Percentiles rank a stretch among this genome's conserved stretches.
phyloP scores from a whole-genome alignment of 2,888 invertebrate genomes.

The Pardosa pseudoannulata region DNA sequence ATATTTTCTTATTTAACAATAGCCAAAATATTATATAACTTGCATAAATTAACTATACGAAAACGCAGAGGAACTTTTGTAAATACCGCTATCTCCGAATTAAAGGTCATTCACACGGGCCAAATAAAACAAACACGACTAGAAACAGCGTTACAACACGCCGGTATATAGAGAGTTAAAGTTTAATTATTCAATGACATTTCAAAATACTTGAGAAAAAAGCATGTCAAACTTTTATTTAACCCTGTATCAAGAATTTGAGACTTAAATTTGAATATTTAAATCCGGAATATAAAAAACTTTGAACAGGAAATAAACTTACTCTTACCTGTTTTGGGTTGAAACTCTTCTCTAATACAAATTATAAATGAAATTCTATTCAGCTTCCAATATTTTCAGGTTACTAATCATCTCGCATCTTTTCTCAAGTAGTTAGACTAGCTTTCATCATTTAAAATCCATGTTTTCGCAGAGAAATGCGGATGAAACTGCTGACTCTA shows the following conservation, averaged over 20 bases:
- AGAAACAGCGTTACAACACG: constrained; percentile 25
- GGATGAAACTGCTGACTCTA: constrained; percentile 39
- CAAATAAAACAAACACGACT: constrained; percentile 50
- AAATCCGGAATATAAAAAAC: background rate
- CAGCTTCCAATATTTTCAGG: constrained; percentile 5
- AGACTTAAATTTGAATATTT: background rate
- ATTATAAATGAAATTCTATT: constrained; percentile 61
- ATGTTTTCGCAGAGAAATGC: constrained; percentile 46
- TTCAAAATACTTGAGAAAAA: background rate
- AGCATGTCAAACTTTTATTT: background rate
- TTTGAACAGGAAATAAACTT: constrained; percentile 45
- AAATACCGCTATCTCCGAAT: constrained; percentile 34
- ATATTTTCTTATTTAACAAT: no score
- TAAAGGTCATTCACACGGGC: constrained; percentile 63
- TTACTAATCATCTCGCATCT: background rate
- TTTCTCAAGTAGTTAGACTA: background rate
- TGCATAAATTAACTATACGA: background rate
- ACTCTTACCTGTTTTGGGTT: constrained; percentile 48
- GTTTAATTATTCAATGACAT: background rate
- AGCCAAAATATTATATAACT: no score
- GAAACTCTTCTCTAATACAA: constrained; percentile 4
- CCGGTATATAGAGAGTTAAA: constrained; percentile 30
- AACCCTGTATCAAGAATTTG: background rate
- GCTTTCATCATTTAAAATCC: constrained; percentile 49
- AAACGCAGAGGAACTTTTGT: background rate